These are phyloP conservation scores for Ormyrus pomaceus DNA, from an alignment of 2,888 invertebrate species.

Conservation along the genomic window DNA sequence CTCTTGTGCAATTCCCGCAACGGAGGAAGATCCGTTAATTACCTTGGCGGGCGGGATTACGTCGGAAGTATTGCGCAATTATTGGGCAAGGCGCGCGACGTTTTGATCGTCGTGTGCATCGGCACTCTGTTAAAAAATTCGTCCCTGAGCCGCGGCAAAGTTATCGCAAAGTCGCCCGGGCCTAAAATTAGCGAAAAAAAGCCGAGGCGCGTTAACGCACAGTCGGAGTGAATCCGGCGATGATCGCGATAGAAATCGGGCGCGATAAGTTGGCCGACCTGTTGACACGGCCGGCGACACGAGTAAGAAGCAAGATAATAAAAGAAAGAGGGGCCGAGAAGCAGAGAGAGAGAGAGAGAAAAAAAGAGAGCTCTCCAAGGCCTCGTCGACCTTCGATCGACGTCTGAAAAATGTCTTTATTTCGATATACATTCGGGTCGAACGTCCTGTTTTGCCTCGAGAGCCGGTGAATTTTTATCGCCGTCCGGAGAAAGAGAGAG, in stretches of 20 bases:
- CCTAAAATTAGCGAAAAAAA: too few relatives aligned
- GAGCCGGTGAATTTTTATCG: constrained; percentile 30
- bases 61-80: too few relatives aligned
- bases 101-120: too few relatives aligned
- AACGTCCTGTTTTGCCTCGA: constrained; percentile 29
- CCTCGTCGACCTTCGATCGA: constrained; percentile 57
- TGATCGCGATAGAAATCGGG: constrained; percentile 5
- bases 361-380: constrained; percentile 56
- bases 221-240: background rate
- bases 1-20: too few relatives aligned
- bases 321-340: constrained; percentile 40
- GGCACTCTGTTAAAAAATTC: too few relatives aligned
- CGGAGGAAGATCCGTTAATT: background rate
- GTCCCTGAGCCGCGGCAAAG: too few relatives aligned
- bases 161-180: too few relatives aligned
- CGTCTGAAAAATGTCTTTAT: constrained; percentile 52
- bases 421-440: constrained; percentile 23
- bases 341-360: constrained; percentile 35
- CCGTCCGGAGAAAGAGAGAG: background rate
- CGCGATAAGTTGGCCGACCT: constrained; percentile 22
- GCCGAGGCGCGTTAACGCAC: background rate
- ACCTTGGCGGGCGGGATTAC: background rate
- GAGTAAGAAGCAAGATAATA: constrained; percentile 24
- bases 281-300: constrained; percentile 35
- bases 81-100: too few relatives aligned